Percentiles rank a stretch among this genome's conserved stretches.
phyloP scores from a whole-genome alignment of 2,797 vertebrate genomes.

The Pseudotriccus pelzelni region DNA sequence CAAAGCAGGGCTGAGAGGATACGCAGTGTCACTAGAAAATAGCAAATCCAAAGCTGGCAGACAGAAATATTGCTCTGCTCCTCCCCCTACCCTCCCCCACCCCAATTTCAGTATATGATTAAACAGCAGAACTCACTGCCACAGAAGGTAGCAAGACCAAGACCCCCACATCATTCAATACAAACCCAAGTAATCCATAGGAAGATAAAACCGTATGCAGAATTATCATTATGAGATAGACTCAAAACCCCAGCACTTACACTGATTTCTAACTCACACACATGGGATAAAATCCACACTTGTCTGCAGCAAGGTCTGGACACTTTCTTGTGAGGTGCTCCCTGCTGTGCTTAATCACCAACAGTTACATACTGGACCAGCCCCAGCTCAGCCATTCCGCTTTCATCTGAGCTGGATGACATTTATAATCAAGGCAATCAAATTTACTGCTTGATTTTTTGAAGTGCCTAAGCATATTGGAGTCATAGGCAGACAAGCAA shows the following conservation, averaged over 20 bases:
- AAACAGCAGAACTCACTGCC: not conserved
- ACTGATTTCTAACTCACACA: not conserved
- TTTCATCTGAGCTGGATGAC: not conserved
- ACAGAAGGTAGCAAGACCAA: not conserved
- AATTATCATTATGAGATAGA: not conserved
- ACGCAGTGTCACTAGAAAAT: not conserved
- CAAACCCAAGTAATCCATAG: not conserved
- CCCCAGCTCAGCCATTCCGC: not conserved
- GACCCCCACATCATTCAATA: not conserved
- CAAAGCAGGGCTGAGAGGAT: not conserved
- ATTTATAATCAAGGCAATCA: conserved; percentile 35
- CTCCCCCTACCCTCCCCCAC: too few species aligned
- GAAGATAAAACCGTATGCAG: not conserved
- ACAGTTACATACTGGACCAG: not conserved
- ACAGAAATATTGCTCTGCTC: not conserved
- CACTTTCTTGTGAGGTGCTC: not conserved
- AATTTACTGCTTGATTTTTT: conserved; percentile 14
- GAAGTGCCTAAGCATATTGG: not conserved
- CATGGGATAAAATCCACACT: not conserved
- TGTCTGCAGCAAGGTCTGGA: not conserved
- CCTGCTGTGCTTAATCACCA: conserved; percentile 5
- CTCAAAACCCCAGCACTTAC: not conserved
- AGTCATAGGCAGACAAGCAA: not conserved
- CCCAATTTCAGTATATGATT: not conserved
- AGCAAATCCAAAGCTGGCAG: not conserved